Conservation (phyloP, 2,888 invertebrate species). For the Sarcophaga carnaria region DNA sequence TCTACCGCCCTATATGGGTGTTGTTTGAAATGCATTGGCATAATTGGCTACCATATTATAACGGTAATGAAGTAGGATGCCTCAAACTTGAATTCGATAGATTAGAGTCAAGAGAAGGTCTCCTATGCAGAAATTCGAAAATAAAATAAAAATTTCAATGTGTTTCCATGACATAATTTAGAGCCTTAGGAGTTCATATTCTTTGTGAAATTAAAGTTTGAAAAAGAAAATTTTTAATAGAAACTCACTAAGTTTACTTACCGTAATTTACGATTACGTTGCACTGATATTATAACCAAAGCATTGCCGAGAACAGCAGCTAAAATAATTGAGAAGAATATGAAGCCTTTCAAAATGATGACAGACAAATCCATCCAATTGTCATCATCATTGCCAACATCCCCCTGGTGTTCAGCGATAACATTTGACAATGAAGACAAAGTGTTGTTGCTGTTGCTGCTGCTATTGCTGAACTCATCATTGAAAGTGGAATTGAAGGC, state of each 20-base stretch:
- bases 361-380: constrained; percentile 84
- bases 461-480: constrained; percentile 36
- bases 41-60: too few species aligned
- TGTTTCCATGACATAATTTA: too few species aligned
- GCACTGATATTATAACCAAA: constrained; percentile 85
- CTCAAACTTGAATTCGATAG: too few species aligned
- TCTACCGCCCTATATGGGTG: too few species aligned
- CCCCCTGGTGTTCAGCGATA: constrained; percentile 48
- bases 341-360: constrained; percentile 88
- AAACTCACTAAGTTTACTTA: constrained; percentile 71
- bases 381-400: constrained; percentile 70
- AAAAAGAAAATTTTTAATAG: too few species aligned
- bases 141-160: too few species aligned
- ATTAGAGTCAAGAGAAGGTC: too few species aligned
- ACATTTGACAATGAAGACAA: constrained; percentile 48
- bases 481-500: constrained; percentile 56
- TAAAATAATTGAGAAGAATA: constrained; percentile 93
- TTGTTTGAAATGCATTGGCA: too few species aligned
- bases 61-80: too few species aligned
- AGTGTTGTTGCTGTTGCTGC: constrained; percentile 23
- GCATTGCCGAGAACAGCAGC: constrained; percentile 96
- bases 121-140: too few species aligned
- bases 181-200: too few species aligned
- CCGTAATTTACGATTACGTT: constrained; percentile 82
- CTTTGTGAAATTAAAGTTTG: too few species aligned